Evolutionary conservation across 1,140 invertebrate species (phyloP), one percentile per base, ranked within the genome.

Genomic region (Drosophila nebulosa): DNA sequence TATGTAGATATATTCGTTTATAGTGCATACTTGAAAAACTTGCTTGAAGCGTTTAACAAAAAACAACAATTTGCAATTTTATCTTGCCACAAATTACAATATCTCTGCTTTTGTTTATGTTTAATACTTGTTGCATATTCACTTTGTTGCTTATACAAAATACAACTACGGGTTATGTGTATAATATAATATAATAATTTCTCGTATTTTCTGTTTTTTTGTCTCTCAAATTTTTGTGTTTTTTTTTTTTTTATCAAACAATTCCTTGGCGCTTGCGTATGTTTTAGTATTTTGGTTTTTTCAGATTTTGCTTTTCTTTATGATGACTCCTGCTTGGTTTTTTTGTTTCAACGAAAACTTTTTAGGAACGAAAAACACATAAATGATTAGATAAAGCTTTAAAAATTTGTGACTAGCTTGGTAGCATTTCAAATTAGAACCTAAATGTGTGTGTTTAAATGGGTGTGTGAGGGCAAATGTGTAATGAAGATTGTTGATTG

Each of bases 211-310:
- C 63, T 61, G 64, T 27, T 56, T 56, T 62, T 74, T 61, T 42
- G n/a, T n/a, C n/a, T 32, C 52, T 30, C n/a, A 55, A 30, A 55
- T 55, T 24, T 60, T 64, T n/a, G 59, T 39, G 46, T 72, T 66
- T 59, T 26, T 53, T 63, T 69, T 57, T 69, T 79, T 64, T 46
- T 78, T 72, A 76, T 77, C 53, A 80, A 86, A 90, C 88, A 90
- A 90, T 90, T 90, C 88, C 88, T 90, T 90, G 86, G 86, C 86
- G 86, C 70, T 83, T 84, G 78, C 78, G 77, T 89, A 64, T 62
- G 16, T 79, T 76, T 71, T 77, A 77, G 27, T 77, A 9, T 64
- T 60, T 36, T 36, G 81, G 77, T 78, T 74, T 62, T n/a, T 83
- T 78, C 52, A 66, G 60, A 71, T 75, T 75, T 79, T 64, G 78